Evolutionary conservation across 1,140 invertebrate genomes (phyloP).

Genomic region (Drosophila suzukii): DNA sequence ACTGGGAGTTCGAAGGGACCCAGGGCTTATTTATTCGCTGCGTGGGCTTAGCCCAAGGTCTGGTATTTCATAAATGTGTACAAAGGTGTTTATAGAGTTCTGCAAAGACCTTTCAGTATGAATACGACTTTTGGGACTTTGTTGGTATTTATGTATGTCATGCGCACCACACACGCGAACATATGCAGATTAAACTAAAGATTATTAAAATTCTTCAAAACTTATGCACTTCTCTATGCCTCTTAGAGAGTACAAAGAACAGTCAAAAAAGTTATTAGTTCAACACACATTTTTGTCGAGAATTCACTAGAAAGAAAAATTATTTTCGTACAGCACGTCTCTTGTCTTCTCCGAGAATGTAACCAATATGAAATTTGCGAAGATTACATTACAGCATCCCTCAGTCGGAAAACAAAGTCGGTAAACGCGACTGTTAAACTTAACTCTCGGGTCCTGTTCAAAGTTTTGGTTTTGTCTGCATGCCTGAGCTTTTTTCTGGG

Average conservation of each 20-base stretch:
- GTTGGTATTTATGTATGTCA: slow-evolving; percentile 8
- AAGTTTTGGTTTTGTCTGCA: background rate
- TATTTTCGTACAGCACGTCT: slow-evolving; percentile 9
- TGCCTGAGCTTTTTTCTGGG: background rate
- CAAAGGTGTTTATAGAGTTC: slow-evolving; percentile 3
- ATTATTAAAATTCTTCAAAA: background rate
- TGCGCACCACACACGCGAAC: slow-evolving; percentile 6
- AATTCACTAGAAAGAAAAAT: background rate
- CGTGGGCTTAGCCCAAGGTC: background rate
- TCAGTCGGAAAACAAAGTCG: background rate
- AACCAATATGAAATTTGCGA: slow-evolving; percentile 1
- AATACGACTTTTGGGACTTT: background rate
- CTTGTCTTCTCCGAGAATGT: slow-evolving; percentile 1
- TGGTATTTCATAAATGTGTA: background rate
- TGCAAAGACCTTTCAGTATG: background rate
- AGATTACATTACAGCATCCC: slow-evolving; percentile 15
- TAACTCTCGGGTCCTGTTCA: background rate
- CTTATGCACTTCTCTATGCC: background rate
- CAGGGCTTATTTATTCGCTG: background rate
- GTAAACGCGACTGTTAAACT: slow-evolving; percentile 5
- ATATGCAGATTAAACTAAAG: slow-evolving; percentile 11
- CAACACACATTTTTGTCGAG: background rate
- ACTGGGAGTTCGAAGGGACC: background rate
- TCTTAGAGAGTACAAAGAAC: background rate
- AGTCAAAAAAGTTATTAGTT: background rate